Evolutionary conservation across 1,140 invertebrate species (phyloP).

Genomic region (Lepidurus arcticus): DNA sequence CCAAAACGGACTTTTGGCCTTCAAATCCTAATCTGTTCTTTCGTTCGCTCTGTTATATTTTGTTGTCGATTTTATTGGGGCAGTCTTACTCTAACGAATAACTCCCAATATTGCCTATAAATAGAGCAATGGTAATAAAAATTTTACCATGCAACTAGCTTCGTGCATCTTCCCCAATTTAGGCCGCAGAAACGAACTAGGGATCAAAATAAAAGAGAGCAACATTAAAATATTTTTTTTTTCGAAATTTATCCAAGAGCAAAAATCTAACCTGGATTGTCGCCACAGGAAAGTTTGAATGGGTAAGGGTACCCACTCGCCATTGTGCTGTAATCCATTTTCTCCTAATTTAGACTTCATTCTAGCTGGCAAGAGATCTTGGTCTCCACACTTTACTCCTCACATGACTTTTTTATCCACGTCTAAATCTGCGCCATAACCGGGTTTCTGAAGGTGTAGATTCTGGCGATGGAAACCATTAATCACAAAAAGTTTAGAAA

Average conservation of each 20-base stretch:
- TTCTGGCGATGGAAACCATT: background rate
- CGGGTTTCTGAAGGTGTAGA: background rate
- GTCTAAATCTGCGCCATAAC: background rate
- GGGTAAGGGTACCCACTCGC: slow-evolving; percentile 78
- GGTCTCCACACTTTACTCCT: background rate
- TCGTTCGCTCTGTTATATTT: background rate
- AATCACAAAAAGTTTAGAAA: background rate
- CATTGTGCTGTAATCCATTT: background rate
- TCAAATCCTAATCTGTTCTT: background rate
- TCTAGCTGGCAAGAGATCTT: background rate
- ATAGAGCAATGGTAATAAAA: too few relatives aligned
- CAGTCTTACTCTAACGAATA: background rate
- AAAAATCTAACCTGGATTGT: slow-evolving; percentile 69
- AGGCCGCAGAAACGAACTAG: slow-evolving; percentile 76
- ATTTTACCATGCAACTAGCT: slow-evolving; percentile 87
- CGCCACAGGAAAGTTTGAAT: slow-evolving; percentile 97
- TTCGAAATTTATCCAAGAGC: background rate
- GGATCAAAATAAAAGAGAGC: slow-evolving; percentile 40
- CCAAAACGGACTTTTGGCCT: background rate
- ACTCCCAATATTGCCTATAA: too few relatives aligned
- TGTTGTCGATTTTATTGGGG: background rate
- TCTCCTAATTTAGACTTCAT: slow-evolving; percentile 21
- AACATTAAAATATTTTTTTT: background rate
- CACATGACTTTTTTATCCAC: background rate
- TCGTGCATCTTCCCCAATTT: slow-evolving; percentile 93